These are phyloP conservation scores for Oreochromis spilurus DNA, from an alignment of 2,113 vertebrate species.

Conservation along the genomic window DNA sequence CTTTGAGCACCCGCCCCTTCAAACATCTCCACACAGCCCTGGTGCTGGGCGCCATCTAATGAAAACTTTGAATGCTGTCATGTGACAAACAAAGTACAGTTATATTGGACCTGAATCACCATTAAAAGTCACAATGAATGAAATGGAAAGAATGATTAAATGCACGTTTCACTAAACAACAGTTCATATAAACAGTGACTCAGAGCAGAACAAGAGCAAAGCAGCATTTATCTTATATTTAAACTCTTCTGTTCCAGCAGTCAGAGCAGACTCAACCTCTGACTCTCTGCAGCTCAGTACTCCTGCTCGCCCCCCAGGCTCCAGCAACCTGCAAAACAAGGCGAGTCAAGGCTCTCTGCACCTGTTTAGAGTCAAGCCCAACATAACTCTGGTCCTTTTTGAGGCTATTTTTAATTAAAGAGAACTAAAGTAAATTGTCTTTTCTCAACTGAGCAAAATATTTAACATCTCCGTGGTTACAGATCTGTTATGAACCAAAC, in stretches of 20 bases:
- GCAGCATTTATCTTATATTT: background rate
- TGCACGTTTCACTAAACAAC: too few species aligned
- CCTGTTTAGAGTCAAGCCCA: background rate
- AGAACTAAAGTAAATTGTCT: background rate
- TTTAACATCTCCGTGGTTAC: background rate
- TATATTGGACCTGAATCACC: too few species aligned
- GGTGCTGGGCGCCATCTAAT: too few species aligned
- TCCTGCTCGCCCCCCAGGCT: background rate
- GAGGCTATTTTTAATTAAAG: background rate
- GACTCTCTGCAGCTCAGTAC: background rate
- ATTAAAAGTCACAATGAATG: too few species aligned
- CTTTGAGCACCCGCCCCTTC: too few species aligned
- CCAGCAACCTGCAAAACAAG: background rate
- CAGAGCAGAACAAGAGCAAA: background rate
- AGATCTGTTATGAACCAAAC: background rate
- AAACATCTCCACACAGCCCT: too few species aligned
- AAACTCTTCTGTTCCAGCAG: background rate
- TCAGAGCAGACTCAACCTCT: background rate
- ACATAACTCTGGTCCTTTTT: background rate
- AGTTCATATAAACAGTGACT: too few species aligned
- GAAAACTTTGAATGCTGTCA: too few species aligned
- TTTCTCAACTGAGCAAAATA: background rate
- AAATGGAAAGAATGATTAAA: too few species aligned
- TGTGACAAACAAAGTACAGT: too few species aligned
- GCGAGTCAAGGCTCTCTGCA: rapidly evolving